Evolutionary conservation across 2,113 vertebrate species (phyloP).

Genomic region (Scomber japonicus): DNA sequence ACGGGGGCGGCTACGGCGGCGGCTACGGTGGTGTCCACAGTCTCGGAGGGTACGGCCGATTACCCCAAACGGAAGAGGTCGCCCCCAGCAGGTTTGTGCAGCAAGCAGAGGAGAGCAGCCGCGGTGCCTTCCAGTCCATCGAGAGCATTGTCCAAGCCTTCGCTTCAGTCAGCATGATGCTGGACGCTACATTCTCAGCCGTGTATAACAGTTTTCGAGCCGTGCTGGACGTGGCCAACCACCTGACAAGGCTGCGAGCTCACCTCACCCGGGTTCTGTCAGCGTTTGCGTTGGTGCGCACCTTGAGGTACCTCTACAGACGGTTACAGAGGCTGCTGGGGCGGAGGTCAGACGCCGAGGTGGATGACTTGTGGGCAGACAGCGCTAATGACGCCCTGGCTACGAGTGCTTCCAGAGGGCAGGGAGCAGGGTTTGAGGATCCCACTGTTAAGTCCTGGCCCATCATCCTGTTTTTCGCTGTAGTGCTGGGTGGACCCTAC

Average conservation of each 20-base stretch:
- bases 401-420: slow-evolving; percentile 21
- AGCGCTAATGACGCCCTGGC: slow-evolving; percentile 87
- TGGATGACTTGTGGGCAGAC: slow-evolving; percentile 95
- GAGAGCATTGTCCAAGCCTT: slow-evolving; percentile 99
- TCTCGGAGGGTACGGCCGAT: slow-evolving; percentile 88
- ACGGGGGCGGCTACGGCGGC: slow-evolving; percentile 85
- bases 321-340: slow-evolving; percentile 91
- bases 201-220: slow-evolving; percentile 99
- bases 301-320: slow-evolving; percentile 92
- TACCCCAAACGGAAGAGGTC: slow-evolving; percentile 86
- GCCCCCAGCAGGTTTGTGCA: slow-evolving; percentile 96
- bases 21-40: slow-evolving; percentile 79
- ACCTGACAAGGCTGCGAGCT: slow-evolving; percentile 93
- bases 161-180: slow-evolving; percentile 97
- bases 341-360: slow-evolving; percentile 86
- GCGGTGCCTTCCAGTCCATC: slow-evolving; percentile 97
- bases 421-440: slow-evolving; percentile 81
- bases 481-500: slow-evolving; percentile 95
- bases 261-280: slow-evolving; percentile 97
- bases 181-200: slow-evolving; percentile 98
- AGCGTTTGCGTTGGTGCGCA: slow-evolving; percentile 95
- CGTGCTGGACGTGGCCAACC: slow-evolving; percentile 97
- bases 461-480: slow-evolving; percentile 96
- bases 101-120: slow-evolving; percentile 97
- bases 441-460: slow-evolving; percentile 96